A percentile compares a stretch with the other conserved stretches of the same genome.
These are phyloP conservation scores for Neoascia interrupta DNA, from an alignment of 2,888 invertebrate genomes.

Conservation along the genomic window DNA sequence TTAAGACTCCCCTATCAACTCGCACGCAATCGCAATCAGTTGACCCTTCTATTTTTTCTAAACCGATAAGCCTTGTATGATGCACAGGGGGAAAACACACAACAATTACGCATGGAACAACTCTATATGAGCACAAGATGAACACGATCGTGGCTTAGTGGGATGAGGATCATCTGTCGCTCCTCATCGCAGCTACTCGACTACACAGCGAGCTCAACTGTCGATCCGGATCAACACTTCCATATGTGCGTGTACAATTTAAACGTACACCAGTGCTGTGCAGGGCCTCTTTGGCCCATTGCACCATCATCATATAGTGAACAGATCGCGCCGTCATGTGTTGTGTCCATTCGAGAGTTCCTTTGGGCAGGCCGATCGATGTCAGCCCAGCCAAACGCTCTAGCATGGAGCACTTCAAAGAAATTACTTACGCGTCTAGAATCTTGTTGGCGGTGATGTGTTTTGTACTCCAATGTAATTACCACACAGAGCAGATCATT, in stretches of 20 bases:
- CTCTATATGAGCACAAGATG: constrained; percentile 48
- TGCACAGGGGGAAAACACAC: constrained; percentile 14
- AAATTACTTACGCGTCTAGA: constrained; percentile 65
- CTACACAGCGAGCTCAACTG: constrained; percentile 43
- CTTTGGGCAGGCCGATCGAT: constrained; percentile 1
- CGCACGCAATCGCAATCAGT: constrained; percentile 44
- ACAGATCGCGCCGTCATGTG: constrained; percentile 24
- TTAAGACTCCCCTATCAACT: constrained; percentile 44
- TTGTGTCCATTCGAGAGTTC: constrained; percentile 19
- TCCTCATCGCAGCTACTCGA: too few relatives aligned
- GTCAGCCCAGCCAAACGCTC: too few relatives aligned
- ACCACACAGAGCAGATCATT: constrained; percentile 57
- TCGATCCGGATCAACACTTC: constrained; percentile 65
- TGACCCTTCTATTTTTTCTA: constrained; percentile 61
- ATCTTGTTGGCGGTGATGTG: constrained; percentile 39
- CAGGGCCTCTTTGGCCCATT: too few relatives aligned
- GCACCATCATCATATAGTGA: neutral
- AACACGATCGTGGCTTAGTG: constrained; percentile 26
- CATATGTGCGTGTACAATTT: constrained; percentile 49
- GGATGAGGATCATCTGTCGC: constrained; percentile 53
- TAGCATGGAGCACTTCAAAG: constrained; percentile 55
- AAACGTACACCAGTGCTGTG: neutral
- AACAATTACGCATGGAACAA: constrained; percentile 56
- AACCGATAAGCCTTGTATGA: constrained; percentile 43
- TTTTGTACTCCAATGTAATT: constrained; percentile 40